These are phyloP conservation scores for Apoderus coryli DNA, from an alignment of 2,888 invertebrate species.

Conservation along the genomic window DNA sequence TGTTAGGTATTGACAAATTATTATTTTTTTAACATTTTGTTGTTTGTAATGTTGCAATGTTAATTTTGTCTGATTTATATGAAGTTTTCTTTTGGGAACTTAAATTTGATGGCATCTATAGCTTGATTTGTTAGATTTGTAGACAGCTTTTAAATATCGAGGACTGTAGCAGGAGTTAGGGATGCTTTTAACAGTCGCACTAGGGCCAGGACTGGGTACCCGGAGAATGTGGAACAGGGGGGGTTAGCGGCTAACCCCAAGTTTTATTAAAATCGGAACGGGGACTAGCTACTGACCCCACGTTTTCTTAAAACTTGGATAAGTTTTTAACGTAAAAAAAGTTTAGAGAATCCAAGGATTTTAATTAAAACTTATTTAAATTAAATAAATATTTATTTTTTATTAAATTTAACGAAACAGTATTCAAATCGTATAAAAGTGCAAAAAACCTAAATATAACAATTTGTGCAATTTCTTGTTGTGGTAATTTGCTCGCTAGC, in stretches of 20 bases:
- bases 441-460: conserved; percentile 1
- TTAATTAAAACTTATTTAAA: conserved; percentile 1
- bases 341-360: not conserved
- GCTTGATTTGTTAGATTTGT: no score
- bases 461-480: conserved; percentile 3
- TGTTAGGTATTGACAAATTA: no score
- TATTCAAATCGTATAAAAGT: conserved; percentile 1
- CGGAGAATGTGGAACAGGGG: conserved; percentile 3
- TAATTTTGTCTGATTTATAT: no score
- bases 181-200: conserved; percentile 1
- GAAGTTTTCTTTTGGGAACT: no score
- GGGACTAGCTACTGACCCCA: conserved; percentile 1
- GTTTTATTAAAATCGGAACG: conserved; percentile 1
- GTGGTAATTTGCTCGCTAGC: conserved; percentile 3
- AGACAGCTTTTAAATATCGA: no score
- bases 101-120: no score
- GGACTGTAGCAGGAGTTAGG: no score
- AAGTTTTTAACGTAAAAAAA: not conserved
- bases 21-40: no score
- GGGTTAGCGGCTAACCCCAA: conserved; percentile 3
- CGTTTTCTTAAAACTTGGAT: conserved; percentile 1
- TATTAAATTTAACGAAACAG: conserved; percentile 2
- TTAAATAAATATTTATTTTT: not conserved
- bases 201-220: conserved; percentile 1
- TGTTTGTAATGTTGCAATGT: no score